phyloP scores from a whole-genome alignment of 2,888 invertebrate species.

The Chalcosyrphus nemorum region DNA sequence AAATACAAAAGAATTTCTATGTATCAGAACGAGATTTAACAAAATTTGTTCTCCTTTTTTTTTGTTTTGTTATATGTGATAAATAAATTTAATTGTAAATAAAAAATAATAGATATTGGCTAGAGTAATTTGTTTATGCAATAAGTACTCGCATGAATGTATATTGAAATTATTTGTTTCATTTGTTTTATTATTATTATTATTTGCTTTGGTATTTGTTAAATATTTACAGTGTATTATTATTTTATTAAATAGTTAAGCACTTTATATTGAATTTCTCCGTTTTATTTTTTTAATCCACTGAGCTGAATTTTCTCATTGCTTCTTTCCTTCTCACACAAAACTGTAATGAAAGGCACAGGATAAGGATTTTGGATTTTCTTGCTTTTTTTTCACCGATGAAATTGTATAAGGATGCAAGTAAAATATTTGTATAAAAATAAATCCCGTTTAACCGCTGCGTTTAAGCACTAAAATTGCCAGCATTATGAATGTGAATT shows the following conservation, averaged over 20 bases:
- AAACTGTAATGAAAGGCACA: constrained; percentile 63
- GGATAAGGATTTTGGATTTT: neutral
- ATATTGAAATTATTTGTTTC: constrained; percentile 33
- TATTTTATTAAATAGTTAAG: constrained; percentile 31
- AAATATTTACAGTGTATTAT: constrained; percentile 47
- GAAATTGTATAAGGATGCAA: neutral
- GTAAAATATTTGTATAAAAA: neutral
- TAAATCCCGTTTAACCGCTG: constrained; percentile 6
- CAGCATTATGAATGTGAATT: constrained; percentile 6
- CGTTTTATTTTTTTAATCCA: constrained; percentile 23
- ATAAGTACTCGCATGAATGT: constrained; percentile 49
- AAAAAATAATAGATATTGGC: constrained; percentile 52
- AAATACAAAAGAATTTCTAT: constrained; percentile 59
- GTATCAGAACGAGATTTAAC: constrained; percentile 49
- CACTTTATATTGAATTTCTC: constrained; percentile 62
- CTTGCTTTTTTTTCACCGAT: neutral
- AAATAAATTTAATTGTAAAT: constrained; percentile 27
- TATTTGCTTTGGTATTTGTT: constrained; percentile 12
- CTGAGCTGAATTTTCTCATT: constrained; percentile 35
- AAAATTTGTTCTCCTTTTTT: constrained; percentile 27
- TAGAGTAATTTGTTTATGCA: constrained; percentile 55
- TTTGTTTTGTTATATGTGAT: neutral
- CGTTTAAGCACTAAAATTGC: constrained; percentile 19
- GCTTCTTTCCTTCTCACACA: constrained; percentile 36
- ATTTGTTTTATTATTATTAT: neutral